Base-by-base conservation (phyloP, 2,888 invertebrate genomes). In the Chrysolina oricalcia region DNA sequence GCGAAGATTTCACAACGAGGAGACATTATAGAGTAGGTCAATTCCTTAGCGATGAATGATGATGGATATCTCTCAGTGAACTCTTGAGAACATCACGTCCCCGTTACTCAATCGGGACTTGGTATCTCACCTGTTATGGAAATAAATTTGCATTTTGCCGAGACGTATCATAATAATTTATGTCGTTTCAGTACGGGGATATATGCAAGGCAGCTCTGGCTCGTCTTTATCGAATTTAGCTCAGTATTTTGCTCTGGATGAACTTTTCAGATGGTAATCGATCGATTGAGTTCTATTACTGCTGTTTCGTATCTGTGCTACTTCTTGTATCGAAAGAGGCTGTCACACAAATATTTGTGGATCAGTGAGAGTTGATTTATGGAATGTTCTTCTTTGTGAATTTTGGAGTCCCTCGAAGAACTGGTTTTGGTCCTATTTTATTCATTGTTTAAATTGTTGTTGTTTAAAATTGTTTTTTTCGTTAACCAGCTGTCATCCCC, bases 121-220 rank as follows among this genome's bases (percentile, higher is more conserved):
- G 19, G 17, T 64, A 41, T 65, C 35, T 43, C 64, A 66, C 73
- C 68, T 72, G 68, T 62, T 73, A 71, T 76, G 73, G 70, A 74
- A 66, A 71, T 76, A 70, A 76, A 76, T 76, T 76, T 74, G 59
- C 71, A 73, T 76, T 68, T 59, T 68, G 21, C 68, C 46, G 50
- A 46, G 46, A 64, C 41, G 62, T 68, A 56, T 73, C 40, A 68
- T 23, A 63, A 63, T 62, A 43, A 72, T 56, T 56, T 72, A 41
- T 56, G 53, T 23, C 53, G 66, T 53, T 53, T 21, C 10, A 50
- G 21, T 56, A 56, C 10, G 17, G 13, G 19, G 53, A 21, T 53
- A 53, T 53, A 53, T 0, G n/a, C 66, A 21, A 23, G 65, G 13
- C 43, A 66, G 17, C 21, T 23, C 46, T 40, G 41, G 65, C 2